Percentiles rank a stretch among this genome's conserved stretches.
Conservation (phyloP, 2,888 invertebrate species). For the Tenthredo livida region DNA sequence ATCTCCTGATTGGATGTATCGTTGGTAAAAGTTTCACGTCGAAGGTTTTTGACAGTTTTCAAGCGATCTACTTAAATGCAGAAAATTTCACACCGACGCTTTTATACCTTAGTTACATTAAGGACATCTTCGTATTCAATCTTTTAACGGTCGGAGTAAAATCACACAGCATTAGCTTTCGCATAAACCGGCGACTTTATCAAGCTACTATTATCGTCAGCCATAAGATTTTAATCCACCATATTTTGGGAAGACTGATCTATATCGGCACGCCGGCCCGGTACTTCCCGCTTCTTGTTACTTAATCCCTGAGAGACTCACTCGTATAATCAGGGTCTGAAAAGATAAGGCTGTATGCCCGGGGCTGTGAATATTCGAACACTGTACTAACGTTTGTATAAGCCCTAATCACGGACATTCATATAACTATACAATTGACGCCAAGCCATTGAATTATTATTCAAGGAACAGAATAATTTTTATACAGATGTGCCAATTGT, state of each 20-base stretch:
- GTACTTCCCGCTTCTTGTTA: constrained; percentile 25
- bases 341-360: constrained; percentile 21
- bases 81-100: not conserved
- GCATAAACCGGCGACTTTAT: constrained; percentile 25
- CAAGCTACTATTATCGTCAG: constrained; percentile 31
- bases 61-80: not conserved
- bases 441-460: not conserved
- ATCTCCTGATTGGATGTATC: constrained; percentile 35
- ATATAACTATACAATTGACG: not conserved
- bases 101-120: not conserved
- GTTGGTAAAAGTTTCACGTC: constrained; percentile 24
- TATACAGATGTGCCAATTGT: constrained; percentile 11
- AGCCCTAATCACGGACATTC: not conserved
- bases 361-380: not conserved
- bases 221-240: constrained; percentile 30
- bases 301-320: constrained; percentile 31
- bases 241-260: constrained; percentile 23
- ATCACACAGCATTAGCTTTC: constrained; percentile 15
- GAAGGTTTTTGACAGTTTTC: not conserved
- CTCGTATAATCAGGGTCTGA: constrained; percentile 39
- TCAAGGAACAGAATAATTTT: constrained; percentile 3
- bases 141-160: not conserved
- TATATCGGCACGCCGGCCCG: constrained; percentile 1
- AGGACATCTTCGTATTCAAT: not conserved
- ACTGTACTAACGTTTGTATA: not conserved